Conservation (phyloP, 2,888 invertebrate genomes). For the Epinotia demarniana region DNA sequence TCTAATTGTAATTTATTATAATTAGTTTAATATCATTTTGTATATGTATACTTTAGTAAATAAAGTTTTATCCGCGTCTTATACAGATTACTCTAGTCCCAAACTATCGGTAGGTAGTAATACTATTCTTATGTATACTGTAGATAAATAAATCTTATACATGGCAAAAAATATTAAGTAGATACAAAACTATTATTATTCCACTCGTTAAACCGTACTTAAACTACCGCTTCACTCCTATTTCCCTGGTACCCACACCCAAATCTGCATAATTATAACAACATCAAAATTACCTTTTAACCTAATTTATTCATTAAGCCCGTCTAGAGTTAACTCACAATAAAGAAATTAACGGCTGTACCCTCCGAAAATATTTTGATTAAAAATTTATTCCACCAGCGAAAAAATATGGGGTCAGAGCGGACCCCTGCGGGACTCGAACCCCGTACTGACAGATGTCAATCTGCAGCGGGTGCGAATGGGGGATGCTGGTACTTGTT, state of each 20-base stretch:
- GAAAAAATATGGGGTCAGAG: slow-evolving; percentile 66
- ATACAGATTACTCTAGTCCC: too few relatives aligned
- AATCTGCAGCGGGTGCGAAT: slow-evolving; percentile 65
- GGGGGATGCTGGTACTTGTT: slow-evolving; percentile 59
- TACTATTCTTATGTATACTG: too few relatives aligned
- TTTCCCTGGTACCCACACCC: slow-evolving; percentile 26
- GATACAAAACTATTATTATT: neutral
- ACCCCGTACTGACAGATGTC: slow-evolving; percentile 76
- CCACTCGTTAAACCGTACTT: slow-evolving; percentile 8
- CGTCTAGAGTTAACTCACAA: slow-evolving; percentile 75
- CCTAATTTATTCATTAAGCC: slow-evolving; percentile 52
- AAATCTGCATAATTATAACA: slow-evolving; percentile 53
- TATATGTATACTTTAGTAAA: too few relatives aligned
- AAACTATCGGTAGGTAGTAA: too few relatives aligned
- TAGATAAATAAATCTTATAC: too few relatives aligned
- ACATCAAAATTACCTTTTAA: slow-evolving; percentile 42
- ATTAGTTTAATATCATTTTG: too few relatives aligned
- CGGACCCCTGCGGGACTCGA: slow-evolving; percentile 43
- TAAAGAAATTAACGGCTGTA: slow-evolving; percentile 74
- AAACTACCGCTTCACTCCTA: slow-evolving; percentile 20
- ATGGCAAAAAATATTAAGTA: neutral
- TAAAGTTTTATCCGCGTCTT: too few relatives aligned
- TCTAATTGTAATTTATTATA: too few relatives aligned
- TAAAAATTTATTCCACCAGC: slow-evolving; percentile 80
- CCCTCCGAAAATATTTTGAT: slow-evolving; percentile 80